Percentiles rank a stretch among this genome's conserved stretches.
Conservation (phyloP, 2,113 vertebrate species). For the Apistogramma diplotaenia region DNA sequence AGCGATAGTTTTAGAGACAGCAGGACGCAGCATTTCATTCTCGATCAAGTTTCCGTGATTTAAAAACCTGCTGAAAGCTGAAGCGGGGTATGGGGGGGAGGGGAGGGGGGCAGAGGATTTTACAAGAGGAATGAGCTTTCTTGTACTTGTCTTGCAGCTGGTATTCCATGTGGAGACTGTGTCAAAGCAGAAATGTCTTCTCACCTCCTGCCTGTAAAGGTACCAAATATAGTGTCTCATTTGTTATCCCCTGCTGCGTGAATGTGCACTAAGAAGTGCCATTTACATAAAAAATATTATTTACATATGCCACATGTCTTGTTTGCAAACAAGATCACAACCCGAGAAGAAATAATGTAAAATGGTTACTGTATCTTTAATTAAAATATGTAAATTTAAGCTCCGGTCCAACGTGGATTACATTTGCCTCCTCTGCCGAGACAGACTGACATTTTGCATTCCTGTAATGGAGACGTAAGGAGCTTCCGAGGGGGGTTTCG, state of each 20-base stretch:
- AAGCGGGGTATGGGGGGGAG: neutral
- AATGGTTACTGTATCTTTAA: neutral
- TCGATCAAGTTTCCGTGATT: neutral
- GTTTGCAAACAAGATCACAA: neutral
- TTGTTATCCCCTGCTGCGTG: neutral
- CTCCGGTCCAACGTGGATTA: neutral
- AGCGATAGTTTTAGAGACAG: neutral
- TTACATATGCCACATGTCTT: neutral
- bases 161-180: neutral
- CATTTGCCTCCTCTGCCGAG: neutral
- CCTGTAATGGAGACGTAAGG: neutral
- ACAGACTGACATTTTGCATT: conserved; percentile 11
- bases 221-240: neutral
- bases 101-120: neutral
- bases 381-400: neutral
- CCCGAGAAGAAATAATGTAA: neutral
- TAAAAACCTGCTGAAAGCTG: neutral
- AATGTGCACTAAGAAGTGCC: neutral
- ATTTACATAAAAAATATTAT: neutral
- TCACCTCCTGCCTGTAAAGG: neutral
- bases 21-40: neutral
- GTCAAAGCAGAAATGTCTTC: conserved; percentile 1
- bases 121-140: neutral
- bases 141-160: neutral
- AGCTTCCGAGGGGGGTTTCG: neutral